phyloP scores from a whole-genome alignment of 2,797 vertebrate genomes.

The Hemibagrus guttatus region DNA sequence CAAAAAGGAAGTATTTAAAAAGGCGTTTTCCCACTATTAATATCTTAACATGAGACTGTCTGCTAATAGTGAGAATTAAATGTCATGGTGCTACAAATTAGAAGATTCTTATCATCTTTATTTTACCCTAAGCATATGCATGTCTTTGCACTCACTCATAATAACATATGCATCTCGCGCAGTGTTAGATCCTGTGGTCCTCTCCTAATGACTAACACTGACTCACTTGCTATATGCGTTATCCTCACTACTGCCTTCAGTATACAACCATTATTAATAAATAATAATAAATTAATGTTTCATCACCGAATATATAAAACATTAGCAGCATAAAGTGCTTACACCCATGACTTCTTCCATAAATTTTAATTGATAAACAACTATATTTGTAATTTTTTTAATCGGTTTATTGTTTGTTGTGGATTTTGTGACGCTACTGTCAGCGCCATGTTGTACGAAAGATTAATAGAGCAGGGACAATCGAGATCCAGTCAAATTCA shows the following conservation, averaged over 20 bases:
- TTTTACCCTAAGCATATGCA: not conserved
- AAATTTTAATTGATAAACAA: not conserved
- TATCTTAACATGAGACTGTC: not conserved
- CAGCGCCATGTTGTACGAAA: not conserved
- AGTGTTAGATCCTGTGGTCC: not conserved
- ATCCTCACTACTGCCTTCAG: not conserved
- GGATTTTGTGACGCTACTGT: not conserved
- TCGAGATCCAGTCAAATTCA: not conserved
- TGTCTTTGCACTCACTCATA: not conserved
- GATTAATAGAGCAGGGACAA: not conserved
- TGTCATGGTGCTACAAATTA: not conserved
- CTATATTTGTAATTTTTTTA: not conserved
- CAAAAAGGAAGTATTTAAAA: not conserved
- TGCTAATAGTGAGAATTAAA: not conserved
- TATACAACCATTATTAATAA: not conserved
- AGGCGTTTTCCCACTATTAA: not conserved
- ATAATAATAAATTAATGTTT: not conserved
- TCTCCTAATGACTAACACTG: conserved; percentile 14
- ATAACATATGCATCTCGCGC: not conserved
- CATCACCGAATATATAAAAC: not conserved
- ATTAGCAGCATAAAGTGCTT: not conserved
- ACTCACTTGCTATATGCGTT: conserved; percentile 1
- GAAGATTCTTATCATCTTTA: not conserved
- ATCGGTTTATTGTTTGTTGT: not conserved
- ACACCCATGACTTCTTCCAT: not conserved